Conservation (phyloP, 2,888 invertebrate species). For the Mythimna lalbum region DNA sequence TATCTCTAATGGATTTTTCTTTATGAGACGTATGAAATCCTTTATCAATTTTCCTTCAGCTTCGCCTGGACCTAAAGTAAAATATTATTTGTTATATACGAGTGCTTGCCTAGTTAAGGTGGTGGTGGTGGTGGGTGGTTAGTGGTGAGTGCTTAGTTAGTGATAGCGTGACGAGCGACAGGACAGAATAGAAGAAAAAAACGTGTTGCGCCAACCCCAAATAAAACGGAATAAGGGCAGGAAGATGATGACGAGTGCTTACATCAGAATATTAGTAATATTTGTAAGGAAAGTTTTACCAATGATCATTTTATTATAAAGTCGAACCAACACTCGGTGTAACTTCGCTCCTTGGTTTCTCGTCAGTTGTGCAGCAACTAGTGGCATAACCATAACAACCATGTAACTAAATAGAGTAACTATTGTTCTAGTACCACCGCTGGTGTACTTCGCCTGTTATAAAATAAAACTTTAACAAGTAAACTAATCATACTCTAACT, state of each 20-base stretch:
- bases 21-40: neutral
- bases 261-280: neutral
- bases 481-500: neutral
- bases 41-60: conserved; percentile 8
- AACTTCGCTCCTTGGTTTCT: conserved; percentile 19
- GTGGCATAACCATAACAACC: conserved; percentile 8
- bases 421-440: neutral
- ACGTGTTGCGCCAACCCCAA: too few relatives aligned
- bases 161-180: too few relatives aligned
- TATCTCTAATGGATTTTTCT: neutral
- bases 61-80: neutral
- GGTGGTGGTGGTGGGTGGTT: too few relatives aligned
- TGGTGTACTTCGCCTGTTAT: neutral
- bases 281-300: conserved; percentile 7
- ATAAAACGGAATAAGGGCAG: too few relatives aligned
- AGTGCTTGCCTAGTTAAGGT: too few relatives aligned
- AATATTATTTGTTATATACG: neutral
- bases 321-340: conserved; percentile 5
- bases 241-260: neutral
- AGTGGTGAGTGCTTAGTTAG: too few relatives aligned
- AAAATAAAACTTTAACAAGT: neutral
- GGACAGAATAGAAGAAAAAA: too few relatives aligned
- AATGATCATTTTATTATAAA: conserved; percentile 13
- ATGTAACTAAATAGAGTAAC: neutral
- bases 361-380: conserved; percentile 14